These are phyloP conservation scores for Anthoscopus minutus DNA, from an alignment of 2,113 vertebrate genomes.

Conservation along the genomic window DNA sequence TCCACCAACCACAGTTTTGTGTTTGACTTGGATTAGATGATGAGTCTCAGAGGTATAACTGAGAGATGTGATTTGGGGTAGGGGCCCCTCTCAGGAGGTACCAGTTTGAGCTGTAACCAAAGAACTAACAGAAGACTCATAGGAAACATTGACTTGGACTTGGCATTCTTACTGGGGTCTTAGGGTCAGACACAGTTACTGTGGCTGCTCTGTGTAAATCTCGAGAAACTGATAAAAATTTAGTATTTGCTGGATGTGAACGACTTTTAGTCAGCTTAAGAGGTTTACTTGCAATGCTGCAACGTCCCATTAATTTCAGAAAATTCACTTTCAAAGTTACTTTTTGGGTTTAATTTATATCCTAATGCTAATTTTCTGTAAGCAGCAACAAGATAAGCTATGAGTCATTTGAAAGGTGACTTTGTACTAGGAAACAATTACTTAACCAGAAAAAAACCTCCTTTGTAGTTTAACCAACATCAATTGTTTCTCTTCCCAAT, in stretches of 20 bases:
- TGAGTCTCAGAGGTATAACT: accelerated
- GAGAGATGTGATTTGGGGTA: background rate
- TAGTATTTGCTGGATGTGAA: background rate
- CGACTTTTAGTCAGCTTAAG: background rate
- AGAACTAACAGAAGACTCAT: background rate
- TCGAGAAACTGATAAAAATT: background rate
- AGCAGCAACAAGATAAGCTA: background rate
- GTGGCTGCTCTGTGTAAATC: accelerated
- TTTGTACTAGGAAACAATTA: background rate
- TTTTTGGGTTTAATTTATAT: background rate
- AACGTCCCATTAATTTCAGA: background rate
- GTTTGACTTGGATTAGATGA: background rate
- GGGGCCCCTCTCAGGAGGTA: background rate
- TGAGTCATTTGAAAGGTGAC: background rate
- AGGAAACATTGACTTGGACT: background rate
- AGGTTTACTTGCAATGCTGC: background rate
- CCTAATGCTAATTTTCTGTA: background rate
- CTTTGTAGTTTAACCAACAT: background rate
- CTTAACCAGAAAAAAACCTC: background rate
- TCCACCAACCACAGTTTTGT: accelerated
- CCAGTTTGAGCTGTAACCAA: background rate
- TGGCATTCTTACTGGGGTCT: background rate
- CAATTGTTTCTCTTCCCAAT: background rate
- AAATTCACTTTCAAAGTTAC: background rate
- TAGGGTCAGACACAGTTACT: accelerated